These are phyloP conservation scores for Plebejus anna DNA, from an alignment of 2,888 invertebrate species.

Conservation along the genomic window DNA sequence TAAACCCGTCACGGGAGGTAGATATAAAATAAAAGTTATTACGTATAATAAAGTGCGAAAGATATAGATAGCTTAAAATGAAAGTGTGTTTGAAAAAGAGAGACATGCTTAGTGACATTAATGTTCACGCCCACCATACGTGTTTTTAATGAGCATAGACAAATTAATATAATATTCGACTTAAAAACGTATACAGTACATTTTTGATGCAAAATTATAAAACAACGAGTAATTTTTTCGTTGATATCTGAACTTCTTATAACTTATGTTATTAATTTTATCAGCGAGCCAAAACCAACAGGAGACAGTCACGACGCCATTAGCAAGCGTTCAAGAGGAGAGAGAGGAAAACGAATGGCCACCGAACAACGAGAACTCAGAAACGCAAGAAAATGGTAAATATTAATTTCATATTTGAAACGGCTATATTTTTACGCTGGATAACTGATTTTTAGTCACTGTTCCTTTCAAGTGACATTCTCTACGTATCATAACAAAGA, in stretches of 20 bases:
- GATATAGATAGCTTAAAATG: no score
- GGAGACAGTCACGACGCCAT: constrained; percentile 76
- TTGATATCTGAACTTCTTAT: background rate
- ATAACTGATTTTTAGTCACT: background rate
- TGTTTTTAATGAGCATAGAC: no score
- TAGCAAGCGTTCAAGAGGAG: constrained; percentile 84
- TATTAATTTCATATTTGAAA: background rate
- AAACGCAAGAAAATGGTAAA: constrained; percentile 64
- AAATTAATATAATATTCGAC: no score
- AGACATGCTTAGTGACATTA: no score
- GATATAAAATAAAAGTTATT: no score
- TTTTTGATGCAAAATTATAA: no score
- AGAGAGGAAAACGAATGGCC: constrained; percentile 81
- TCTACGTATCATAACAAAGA: background rate
- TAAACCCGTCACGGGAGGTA: no score
- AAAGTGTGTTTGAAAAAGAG: no score
- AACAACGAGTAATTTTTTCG: background rate
- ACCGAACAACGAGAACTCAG: constrained; percentile 60
- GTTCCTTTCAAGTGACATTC: background rate
- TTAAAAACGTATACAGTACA: no score
- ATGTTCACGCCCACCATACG: no score
- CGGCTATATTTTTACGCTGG: no score
- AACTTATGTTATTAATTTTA: background rate
- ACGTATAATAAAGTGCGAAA: no score
- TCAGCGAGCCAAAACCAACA: constrained; percentile 49